Percentiles rank a stretch among this genome's conserved stretches.
Evolutionary conservation across 1,140 invertebrate genomes (phyloP).

Genomic region (Cylas formicarius): DNA sequence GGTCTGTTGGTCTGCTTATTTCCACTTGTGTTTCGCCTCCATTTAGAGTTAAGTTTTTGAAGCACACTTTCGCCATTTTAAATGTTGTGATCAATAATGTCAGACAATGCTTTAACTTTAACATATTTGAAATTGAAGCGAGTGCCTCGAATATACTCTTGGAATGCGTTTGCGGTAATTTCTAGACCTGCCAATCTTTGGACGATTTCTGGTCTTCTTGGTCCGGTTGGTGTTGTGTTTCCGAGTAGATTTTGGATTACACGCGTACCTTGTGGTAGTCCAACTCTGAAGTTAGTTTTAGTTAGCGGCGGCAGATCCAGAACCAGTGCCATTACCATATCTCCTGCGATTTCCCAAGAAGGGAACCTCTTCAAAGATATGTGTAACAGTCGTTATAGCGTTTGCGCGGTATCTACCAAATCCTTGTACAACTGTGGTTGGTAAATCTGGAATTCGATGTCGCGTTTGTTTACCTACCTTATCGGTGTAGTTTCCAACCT

Average conservation of each 20-base stretch:
- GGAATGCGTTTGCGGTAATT: slow-evolving; percentile 19
- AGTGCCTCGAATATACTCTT: slow-evolving; percentile 20
- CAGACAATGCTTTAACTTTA: slow-evolving; percentile 17
- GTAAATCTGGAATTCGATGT: slow-evolving; percentile 18
- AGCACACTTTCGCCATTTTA: slow-evolving; percentile 22
- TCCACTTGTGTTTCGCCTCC: slow-evolving; percentile 24
- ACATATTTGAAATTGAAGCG: slow-evolving; percentile 28
- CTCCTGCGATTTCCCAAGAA: slow-evolving; percentile 29
- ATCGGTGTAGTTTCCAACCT: slow-evolving; percentile 25
- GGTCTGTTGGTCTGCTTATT: slow-evolving; percentile 15
- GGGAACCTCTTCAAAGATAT: slow-evolving; percentile 31
- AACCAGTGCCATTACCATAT: slow-evolving; percentile 24
- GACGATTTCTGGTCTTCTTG: slow-evolving; percentile 21
- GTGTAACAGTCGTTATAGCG: slow-evolving; percentile 19
- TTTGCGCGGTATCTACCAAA: slow-evolving; percentile 29
- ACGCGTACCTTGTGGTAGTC: too few species aligned
- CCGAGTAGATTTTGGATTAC: slow-evolving; percentile 20
- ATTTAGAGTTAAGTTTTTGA: slow-evolving; percentile 13
- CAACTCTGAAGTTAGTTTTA: slow-evolving; percentile 20
- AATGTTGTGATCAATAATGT: slow-evolving; percentile 22
- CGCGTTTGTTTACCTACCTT: slow-evolving; percentile 25
- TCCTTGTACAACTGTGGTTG: slow-evolving; percentile 18
- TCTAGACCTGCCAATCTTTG: slow-evolving; percentile 20
- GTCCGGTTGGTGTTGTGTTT: slow-evolving; percentile 14
- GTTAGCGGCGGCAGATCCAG: slow-evolving; percentile 10